A percentile compares a stretch with the other conserved stretches of the same genome.
These are phyloP conservation scores for Bungarus multicinctus DNA, from an alignment of 2,113 vertebrate species.

Conservation along the genomic window DNA sequence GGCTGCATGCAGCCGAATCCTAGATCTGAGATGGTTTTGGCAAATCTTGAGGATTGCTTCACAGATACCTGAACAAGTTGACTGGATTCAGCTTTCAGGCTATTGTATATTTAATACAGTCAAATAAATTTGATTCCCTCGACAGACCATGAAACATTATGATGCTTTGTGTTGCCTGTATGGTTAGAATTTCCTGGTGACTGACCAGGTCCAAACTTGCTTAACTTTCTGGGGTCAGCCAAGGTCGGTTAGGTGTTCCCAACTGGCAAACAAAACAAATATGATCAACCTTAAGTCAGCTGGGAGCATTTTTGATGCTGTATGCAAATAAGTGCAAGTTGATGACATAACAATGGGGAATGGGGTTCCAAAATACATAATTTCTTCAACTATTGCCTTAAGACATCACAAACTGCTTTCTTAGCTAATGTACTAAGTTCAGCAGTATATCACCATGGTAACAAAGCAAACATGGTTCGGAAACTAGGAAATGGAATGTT, in stretches of 20 bases:
- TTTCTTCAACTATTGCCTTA: background rate
- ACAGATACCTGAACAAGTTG: background rate
- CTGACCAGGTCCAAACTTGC: background rate
- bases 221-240: background rate
- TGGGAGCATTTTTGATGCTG: background rate
- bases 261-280: background rate
- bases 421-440: background rate
- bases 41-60: background rate
- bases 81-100: background rate
- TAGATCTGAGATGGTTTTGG: background rate
- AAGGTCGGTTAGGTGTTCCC: background rate
- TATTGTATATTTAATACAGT: background rate
- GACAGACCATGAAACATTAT: background rate
- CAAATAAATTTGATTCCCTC: background rate
- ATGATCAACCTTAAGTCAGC: background rate
- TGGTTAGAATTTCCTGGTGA: background rate
- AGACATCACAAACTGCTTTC: background rate
- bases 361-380: background rate
- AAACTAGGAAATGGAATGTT: background rate
- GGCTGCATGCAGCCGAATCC: background rate
- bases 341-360: background rate
- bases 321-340: background rate
- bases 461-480: constrained; percentile 37
- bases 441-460: constrained; percentile 45
- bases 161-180: background rate